phyloP scores from a whole-genome alignment of 2,888 invertebrate species.

The Lymantria monacha region DNA sequence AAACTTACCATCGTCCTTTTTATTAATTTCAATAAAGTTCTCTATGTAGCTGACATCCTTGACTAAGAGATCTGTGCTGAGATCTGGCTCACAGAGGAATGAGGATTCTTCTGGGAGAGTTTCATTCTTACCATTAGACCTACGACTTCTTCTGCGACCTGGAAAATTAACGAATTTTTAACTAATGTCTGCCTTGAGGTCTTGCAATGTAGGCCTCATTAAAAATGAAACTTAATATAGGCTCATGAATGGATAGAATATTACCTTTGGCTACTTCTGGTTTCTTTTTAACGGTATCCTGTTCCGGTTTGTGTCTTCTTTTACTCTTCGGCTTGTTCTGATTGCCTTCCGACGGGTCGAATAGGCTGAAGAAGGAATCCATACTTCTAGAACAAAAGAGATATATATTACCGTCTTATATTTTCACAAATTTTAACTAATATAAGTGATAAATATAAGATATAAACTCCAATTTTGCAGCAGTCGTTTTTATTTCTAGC shows the following conservation, averaged over 20 bases:
- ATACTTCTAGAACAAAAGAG: conserved; percentile 63
- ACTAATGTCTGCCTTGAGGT: background rate
- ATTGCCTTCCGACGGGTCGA: conserved; percentile 84
- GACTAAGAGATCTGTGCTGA: conserved; percentile 60
- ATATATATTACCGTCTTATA: background rate
- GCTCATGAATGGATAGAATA: too few species aligned
- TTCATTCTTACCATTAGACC: conserved; percentile 63
- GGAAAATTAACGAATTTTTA: conserved; percentile 4
- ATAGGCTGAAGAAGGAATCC: conserved; percentile 92
- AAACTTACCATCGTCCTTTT: conserved; percentile 45
- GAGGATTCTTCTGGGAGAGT: conserved; percentile 68
- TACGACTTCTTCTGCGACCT: conserved; percentile 66
- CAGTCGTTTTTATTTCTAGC: too few species aligned
- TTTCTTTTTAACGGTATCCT: conserved; percentile 64
- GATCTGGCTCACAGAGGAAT: conserved; percentile 71
- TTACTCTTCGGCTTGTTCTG: conserved; percentile 75
- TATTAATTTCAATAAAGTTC: conserved; percentile 61
- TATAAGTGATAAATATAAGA: too few species aligned
- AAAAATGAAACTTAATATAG: too few species aligned
- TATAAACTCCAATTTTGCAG: too few species aligned
- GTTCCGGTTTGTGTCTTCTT: conserved; percentile 61
- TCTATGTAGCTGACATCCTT: conserved; percentile 69
- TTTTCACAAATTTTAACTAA: background rate
- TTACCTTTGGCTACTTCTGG: conserved; percentile 62
- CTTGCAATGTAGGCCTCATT: too few species aligned